phyloP scores from a whole-genome alignment of 2,113 vertebrate genomes.

The Eretmochelys imbricata region DNA sequence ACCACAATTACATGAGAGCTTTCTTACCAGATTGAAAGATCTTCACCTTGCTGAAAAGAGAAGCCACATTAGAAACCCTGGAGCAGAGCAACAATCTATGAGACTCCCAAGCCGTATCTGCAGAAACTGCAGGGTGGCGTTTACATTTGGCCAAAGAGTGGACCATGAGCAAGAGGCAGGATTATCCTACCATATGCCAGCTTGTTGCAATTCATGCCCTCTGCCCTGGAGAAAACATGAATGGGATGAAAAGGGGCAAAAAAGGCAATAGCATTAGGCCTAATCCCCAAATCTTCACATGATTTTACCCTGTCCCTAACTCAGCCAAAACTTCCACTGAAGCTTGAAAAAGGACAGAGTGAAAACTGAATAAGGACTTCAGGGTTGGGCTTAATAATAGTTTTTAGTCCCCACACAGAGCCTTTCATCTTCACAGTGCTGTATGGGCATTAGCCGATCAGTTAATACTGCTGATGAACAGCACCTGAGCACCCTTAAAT shows the following conservation, averaged over 20 bases:
- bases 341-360: not conserved
- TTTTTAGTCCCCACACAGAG: not conserved
- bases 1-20: too few species aligned
- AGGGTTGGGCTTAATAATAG: not conserved
- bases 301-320: not conserved
- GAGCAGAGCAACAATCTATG: too few species aligned
- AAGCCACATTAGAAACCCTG: too few species aligned
- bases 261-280: not conserved
- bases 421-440: not conserved
- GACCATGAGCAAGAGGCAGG: not conserved
- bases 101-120: constrained; percentile 38
- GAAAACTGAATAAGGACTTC: not conserved
- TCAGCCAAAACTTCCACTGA: not conserved
- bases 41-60: too few species aligned
- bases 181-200: not conserved
- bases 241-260: constrained; percentile 36
- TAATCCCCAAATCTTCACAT: not conserved
- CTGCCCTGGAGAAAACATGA: not conserved
- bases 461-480: not conserved
- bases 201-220: not conserved
- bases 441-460: not conserved
- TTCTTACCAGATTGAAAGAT: too few species aligned
- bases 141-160: constrained; percentile 18
- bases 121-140: constrained; percentile 59
- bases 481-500: not conserved